Base-by-base conservation (phyloP, 2,888 invertebrate genomes). In the Diachrysia chrysitis region DNA sequence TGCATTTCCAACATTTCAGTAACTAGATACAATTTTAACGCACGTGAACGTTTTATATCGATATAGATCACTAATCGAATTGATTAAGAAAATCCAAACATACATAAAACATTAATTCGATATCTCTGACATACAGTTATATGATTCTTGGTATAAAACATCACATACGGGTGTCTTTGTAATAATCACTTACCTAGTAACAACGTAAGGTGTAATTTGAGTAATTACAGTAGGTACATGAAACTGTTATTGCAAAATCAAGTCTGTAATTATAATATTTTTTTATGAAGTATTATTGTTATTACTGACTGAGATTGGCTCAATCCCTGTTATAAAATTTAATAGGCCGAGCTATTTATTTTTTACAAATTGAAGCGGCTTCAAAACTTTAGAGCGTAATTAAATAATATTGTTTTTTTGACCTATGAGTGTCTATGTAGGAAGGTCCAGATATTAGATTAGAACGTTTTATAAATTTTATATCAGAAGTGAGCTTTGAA, bases 181-280 rank as follows among this genome's bases (percentile, higher is more conserved):
- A 69, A 77, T 72, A 61, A 69, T 57, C 53, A 71, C 53, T 79
- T 63, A 71, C 53, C 76, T 63, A 62, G 63, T 66, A 57, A 67
- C 63, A 61, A 57, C 29, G 59, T 64, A 29, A 35, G 53, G 3
- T 23, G 81, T 80, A 80, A 77, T 77, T 77, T 68, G 81, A 80
- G 77, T 72, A 72, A 79, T 76, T 69, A 60, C 59, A 6, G 37
- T 56, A n/a, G n/a, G n/a, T n/a, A 53, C 55, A 58, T 46, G 48
- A 63, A 66, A 66, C 32, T 63, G 37, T 62, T 63, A 59, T 76
- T 72, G 58, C 58, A 62, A 72, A 72, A 80, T 69, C 56, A 51
- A 51, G 37, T 19, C 42, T 63, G 48, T 74, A 63, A 69, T 66
- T 69, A 70, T 51, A n/a, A 23, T 58, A 55, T 67, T 58, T 73